Conservation (phyloP, 2,113 vertebrate species). For the Ceyx cyanopectus region DNA sequence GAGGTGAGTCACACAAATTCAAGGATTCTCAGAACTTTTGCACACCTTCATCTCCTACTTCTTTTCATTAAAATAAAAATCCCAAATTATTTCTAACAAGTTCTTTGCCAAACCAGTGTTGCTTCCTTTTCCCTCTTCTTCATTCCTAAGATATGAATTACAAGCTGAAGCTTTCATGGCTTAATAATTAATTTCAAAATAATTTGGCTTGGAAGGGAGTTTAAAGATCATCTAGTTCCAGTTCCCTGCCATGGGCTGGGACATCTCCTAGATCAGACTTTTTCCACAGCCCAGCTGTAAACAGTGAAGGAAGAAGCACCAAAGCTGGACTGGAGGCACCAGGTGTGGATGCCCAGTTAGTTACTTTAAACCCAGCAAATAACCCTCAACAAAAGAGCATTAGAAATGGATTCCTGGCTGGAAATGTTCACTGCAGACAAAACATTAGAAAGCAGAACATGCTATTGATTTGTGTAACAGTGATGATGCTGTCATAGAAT, state of each 20-base stretch:
- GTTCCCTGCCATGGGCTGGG: not conserved
- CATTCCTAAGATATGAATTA: not conserved
- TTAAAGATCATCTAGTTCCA: not conserved
- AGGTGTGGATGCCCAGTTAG: not conserved
- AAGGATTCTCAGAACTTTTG: not conserved
- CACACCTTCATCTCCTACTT: not conserved
- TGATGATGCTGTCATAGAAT: not conserved
- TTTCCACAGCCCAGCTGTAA: not conserved
- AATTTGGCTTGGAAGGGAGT: not conserved
- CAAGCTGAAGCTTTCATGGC: no score
- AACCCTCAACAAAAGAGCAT: not conserved
- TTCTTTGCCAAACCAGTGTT: not conserved
- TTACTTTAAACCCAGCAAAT: not conserved
- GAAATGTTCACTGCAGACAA: not conserved
- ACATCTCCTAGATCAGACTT: not conserved
- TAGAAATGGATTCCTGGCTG: not conserved
- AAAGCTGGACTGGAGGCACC: not conserved
- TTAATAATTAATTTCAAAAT: not conserved
- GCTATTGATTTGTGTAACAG: fast-evolving
- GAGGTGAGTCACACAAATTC: not conserved
- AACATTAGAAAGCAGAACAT: not conserved
- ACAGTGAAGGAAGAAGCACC: not conserved
- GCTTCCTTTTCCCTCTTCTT: not conserved
- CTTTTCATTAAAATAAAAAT: not conserved
- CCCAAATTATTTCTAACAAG: not conserved